Evolutionary conservation across 2,888 invertebrate species (phyloP).

Genomic region (Patella pellucida): DNA sequence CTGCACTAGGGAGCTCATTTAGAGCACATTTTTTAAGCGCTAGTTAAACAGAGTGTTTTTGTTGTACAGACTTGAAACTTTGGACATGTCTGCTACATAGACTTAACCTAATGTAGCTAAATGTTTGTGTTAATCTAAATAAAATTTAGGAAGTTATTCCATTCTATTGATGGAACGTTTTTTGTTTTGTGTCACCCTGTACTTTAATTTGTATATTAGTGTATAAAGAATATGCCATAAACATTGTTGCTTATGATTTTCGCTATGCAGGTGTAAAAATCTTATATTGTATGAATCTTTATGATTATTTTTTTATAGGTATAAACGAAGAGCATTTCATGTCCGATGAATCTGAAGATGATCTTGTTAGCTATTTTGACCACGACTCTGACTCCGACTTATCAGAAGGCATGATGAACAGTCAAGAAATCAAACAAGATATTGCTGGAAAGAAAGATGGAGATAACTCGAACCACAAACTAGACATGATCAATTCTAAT

Average conservation of each 20-base stretch:
- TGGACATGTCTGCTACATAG: too few relatives aligned
- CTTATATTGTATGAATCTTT: background rate
- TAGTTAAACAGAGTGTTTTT: too few relatives aligned
- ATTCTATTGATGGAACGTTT: too few relatives aligned
- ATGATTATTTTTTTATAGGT: conserved; percentile 37
- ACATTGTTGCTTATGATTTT: background rate
- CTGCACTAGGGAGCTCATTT: too few relatives aligned
- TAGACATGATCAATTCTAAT: background rate
- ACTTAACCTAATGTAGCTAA: too few relatives aligned
- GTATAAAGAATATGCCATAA: background rate
- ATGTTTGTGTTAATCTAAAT: too few relatives aligned
- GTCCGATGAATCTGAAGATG: conserved; percentile 63
- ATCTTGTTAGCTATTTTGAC: conserved; percentile 60
- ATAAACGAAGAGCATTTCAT: conserved; percentile 48
- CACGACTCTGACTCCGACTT: conserved; percentile 62
- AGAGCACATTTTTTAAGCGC: too few relatives aligned
- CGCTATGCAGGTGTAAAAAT: background rate
- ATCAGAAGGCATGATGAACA: conserved; percentile 64
- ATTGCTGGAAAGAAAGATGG: conserved; percentile 25
- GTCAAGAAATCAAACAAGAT: conserved; percentile 62
- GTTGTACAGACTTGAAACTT: too few relatives aligned
- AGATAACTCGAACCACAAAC: conserved; percentile 10
- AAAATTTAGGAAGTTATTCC: too few relatives aligned
- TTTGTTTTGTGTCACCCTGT: too few relatives aligned
- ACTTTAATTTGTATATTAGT: too few relatives aligned